Base-by-base conservation (phyloP, 2,888 invertebrate genomes). In the Scotopteryx bipunctaria region DNA sequence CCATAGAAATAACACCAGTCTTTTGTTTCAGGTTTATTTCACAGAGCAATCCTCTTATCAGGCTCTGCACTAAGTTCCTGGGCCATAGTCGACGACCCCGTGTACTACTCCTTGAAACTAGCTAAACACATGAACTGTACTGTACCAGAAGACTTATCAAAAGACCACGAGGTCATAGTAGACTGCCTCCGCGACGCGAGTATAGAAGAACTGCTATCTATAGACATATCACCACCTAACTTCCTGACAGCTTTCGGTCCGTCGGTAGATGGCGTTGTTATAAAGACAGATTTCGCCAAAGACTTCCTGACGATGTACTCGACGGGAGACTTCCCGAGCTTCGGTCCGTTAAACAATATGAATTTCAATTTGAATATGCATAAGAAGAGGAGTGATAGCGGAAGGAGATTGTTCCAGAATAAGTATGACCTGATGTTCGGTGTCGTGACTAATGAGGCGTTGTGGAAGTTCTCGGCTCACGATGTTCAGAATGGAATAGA, bases 221-320 rank as follows among this genome's bases (percentile, higher is more conserved):
- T 94, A 29, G 95, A 95, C 81, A 94, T 95, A 73, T 92, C 93
- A 61, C 94, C 96, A 5, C 96, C 96, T 2, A 95, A 95, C 49
- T 96, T 95, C 81, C 86, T 97, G 45, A 96, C 95, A 60, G 94
- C 96, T 0, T 98, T 98, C 73, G 98, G 98, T 4, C 98, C 98
- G 8, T 97, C 97, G 64, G 95, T 98, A 43, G 98, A 98, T 76
- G 98, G 97, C 43, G 97, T 98, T 60, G 97, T 98, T 56, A 97
- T 98, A 71, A 95, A 96, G 81, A 94, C 95, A 8, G 96, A 96
- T 80, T 95, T 96, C 71, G 94, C 95, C 43, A 96, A 96, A 79
- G 95, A 95, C 67, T 92, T 95, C 47, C 86, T 95, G 25, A 94
- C 95, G 1, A 93, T 94, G 78, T 93, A 94, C 70, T 91, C 92